phyloP scores from a whole-genome alignment of 2,888 invertebrate species.

The Cryptocephalus moraei region DNA sequence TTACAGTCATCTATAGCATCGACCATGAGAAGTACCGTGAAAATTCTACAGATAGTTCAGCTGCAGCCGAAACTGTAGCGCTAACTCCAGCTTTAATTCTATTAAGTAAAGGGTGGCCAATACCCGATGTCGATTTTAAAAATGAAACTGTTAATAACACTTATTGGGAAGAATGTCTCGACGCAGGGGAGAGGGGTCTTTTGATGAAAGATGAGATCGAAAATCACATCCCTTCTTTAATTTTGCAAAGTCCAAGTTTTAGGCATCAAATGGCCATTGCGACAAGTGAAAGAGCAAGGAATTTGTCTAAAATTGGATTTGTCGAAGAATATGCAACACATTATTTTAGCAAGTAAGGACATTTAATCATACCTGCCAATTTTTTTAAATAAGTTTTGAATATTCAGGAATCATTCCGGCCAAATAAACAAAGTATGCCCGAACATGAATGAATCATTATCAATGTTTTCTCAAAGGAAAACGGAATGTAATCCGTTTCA shows the following conservation, averaged over 20 bases:
- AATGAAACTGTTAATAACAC: slow-evolving; percentile 8
- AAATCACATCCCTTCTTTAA: slow-evolving; percentile 39
- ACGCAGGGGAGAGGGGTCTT: slow-evolving; percentile 46
- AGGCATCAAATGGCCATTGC: slow-evolving; percentile 62
- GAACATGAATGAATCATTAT: slow-evolving; percentile 4
- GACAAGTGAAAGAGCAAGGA: slow-evolving; percentile 49
- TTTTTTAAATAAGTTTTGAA: background rate
- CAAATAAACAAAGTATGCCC: slow-evolving; percentile 10
- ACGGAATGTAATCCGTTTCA: slow-evolving; percentile 19
- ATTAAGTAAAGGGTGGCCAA: slow-evolving; percentile 17
- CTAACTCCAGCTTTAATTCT: slow-evolving; percentile 11
- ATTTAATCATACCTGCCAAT: background rate
- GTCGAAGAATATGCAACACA: slow-evolving; percentile 60
- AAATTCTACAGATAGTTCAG: slow-evolving; percentile 9
- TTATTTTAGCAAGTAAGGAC: slow-evolving; percentile 22
- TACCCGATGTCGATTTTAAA: slow-evolving; percentile 11
- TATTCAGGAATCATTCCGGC: background rate
- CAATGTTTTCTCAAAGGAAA: slow-evolving; percentile 19
- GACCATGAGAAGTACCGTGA: slow-evolving; percentile 6
- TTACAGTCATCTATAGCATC: slow-evolving; percentile 16
- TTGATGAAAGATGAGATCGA: slow-evolving; percentile 47
- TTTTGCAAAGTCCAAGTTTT: slow-evolving; percentile 50
- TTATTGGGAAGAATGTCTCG: slow-evolving; percentile 14
- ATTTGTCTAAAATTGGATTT: slow-evolving; percentile 55
- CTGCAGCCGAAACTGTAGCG: background rate